These are phyloP conservation scores for Nyctibius bracteatus DNA, from an alignment of 2,113 vertebrate species.

Conservation along the genomic window DNA sequence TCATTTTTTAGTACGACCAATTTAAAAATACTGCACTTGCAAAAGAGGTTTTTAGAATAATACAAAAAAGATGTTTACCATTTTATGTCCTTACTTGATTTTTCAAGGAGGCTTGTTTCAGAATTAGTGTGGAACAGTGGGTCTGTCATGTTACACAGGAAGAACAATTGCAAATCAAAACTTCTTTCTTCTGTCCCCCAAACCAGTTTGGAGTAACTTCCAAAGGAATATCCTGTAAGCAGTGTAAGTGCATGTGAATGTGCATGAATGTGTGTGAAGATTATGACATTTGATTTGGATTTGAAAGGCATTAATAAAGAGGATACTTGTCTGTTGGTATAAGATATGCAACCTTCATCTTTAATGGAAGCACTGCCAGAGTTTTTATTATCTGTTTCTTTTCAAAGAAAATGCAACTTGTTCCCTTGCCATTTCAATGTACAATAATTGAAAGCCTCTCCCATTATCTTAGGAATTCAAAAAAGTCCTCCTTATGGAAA, in stretches of 20 bases:
- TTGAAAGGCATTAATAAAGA: not conserved
- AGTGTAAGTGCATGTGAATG: not conserved
- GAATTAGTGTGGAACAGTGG: not conserved
- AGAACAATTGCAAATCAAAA: not conserved
- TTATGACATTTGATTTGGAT: not conserved
- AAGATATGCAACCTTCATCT: not conserved
- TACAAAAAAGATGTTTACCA: not conserved
- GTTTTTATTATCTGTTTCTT: not conserved
- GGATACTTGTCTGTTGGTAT: not conserved
- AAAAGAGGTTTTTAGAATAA: not conserved
- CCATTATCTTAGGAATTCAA: not conserved
- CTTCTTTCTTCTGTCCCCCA: not conserved
- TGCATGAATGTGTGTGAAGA: not conserved
- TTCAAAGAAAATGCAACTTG: not conserved
- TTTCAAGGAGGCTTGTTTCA: not conserved
- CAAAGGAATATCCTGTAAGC: not conserved
- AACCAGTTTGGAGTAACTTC: not conserved
- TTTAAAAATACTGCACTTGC: not conserved
- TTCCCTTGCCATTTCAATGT: not conserved
- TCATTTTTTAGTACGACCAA: not conserved
- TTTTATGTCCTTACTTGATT: not conserved
- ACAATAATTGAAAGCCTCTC: not conserved
- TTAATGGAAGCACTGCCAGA: not conserved
- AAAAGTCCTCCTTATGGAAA: not conserved
- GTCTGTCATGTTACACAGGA: not conserved